A percentile compares a stretch with the other conserved stretches of the same genome.
phyloP scores from a whole-genome alignment of 2,888 invertebrate genomes.

The Ormyrus labotus region DNA sequence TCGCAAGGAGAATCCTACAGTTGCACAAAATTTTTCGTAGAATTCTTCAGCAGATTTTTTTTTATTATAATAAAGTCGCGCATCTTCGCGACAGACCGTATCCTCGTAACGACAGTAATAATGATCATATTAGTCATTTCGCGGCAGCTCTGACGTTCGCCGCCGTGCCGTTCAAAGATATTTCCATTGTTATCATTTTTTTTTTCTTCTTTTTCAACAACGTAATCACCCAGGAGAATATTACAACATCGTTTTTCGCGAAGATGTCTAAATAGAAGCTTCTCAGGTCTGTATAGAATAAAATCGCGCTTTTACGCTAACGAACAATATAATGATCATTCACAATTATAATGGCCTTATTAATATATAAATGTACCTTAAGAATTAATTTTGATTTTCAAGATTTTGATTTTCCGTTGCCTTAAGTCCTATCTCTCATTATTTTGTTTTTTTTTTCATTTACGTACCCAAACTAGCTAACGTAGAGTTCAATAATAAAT shows the following conservation, averaged over 20 bases:
- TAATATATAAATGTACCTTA: constrained; percentile 61
- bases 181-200: constrained; percentile 27
- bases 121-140: constrained; percentile 32
- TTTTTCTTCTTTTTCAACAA: constrained; percentile 46
- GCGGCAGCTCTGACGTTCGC: constrained; percentile 21
- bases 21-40: constrained; percentile 39
- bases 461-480: constrained; percentile 20
- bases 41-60: neutral
- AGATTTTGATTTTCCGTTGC: constrained; percentile 67
- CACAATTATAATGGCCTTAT: constrained; percentile 67
- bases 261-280: constrained; percentile 49
- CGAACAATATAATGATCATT: constrained; percentile 67
- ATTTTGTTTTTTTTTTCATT: constrained; percentile 4
- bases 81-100: constrained; percentile 7
- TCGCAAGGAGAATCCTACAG: constrained; percentile 20
- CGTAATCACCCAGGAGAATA: constrained; percentile 52
- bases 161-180: constrained; percentile 34
- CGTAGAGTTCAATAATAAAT: constrained; percentile 24
- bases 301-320: constrained; percentile 60
- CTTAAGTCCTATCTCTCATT: constrained; percentile 56
- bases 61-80: constrained; percentile 13
- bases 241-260: constrained; percentile 42
- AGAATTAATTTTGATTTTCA: constrained; percentile 71
- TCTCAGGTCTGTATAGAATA: constrained; percentile 51
- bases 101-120: constrained; percentile 35